Evolutionary conservation across 2,888 invertebrate genomes (phyloP).

Genomic region (Arctia plantaginis): DNA sequence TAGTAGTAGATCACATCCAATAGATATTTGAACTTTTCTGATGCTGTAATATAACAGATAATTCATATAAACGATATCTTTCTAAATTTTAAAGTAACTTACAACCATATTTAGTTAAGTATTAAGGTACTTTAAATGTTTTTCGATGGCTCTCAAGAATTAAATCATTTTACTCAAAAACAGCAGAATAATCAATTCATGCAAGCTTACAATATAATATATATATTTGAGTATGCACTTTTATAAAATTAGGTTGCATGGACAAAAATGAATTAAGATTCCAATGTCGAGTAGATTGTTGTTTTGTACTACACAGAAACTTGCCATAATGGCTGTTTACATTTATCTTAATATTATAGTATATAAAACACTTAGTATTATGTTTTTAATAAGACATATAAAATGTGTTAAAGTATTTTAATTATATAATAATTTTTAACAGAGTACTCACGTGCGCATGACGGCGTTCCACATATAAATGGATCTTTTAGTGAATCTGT

Average conservation of each 20-base stretch:
- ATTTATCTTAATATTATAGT: too few species aligned
- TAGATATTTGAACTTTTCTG: constrained; percentile 88
- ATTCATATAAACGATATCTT: neutral
- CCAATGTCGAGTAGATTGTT: neutral
- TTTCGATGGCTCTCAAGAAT: neutral
- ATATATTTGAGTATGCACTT: neutral
- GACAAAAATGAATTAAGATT: neutral
- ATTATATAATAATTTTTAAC: neutral
- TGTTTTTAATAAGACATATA: too few species aligned
- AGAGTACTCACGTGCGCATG: constrained; percentile 86
- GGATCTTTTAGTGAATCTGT: constrained; percentile 91
- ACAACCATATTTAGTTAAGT: neutral
- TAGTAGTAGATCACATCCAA: constrained; percentile 88
- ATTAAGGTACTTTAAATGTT: neutral
- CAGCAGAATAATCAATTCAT: too few species aligned
- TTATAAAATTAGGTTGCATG: neutral
- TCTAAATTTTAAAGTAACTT: neutral
- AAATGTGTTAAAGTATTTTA: neutral
- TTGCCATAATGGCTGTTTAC: neutral
- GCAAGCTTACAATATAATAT: too few species aligned
- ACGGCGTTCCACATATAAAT: constrained; percentile 90
- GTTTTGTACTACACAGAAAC: neutral
- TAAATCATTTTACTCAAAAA: too few species aligned
- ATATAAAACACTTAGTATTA: too few species aligned
- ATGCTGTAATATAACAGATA: constrained; percentile 69